Base-by-base conservation (phyloP, 2,797 vertebrate genomes). In the Sphaeramia orbicularis region DNA sequence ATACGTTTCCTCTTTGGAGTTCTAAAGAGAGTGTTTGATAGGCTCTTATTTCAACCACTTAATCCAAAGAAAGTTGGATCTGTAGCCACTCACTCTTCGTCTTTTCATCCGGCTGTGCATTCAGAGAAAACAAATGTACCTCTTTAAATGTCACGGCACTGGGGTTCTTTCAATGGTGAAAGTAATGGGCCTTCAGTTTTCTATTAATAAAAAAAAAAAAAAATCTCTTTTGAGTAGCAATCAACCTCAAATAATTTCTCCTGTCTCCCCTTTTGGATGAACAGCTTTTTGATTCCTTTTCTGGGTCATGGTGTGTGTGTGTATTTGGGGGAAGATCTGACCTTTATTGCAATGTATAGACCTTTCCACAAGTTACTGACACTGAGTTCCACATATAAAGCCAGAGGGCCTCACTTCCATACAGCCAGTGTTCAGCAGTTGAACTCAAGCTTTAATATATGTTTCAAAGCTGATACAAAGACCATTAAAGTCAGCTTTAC, bases 311-410 rank as follows among this genome's bases (percentile, higher is more conserved):
- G 10, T 58, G 10, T 35, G 13, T 81, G 71, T 79, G 42, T 74
- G 51, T 50, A 68, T 73, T 71, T 60, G 58, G 58, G 64, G 65
- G 49, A 60, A 42, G 55, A 42, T 35, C 27, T 74, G 78, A 89
- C 85, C 81, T 90, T 85, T 86, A 27, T 44, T 72, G 21, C 12
- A 0, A 57, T 41, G 37, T 59, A 52, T 24, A 43, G 60, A 40
- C 47, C 48, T 72, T 72, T 64, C 75, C 30, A 60, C 65, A 73
- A 72, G 57, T 59, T 65, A 56, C 56, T 77, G 65, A 81, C 59
- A 55, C 69, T 45, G 27, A n/a, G 13, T 54, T 79, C 40, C 15
- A 67, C 30, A 68, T 75, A 70, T 75, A 37, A 76, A 72, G 71
- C 35, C 62, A 42, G 13, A 54, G 41, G 61, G 70, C 37, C 15